Base-by-base conservation (phyloP, 2,888 invertebrate species). In the Eupithecia pulchellata region DNA sequence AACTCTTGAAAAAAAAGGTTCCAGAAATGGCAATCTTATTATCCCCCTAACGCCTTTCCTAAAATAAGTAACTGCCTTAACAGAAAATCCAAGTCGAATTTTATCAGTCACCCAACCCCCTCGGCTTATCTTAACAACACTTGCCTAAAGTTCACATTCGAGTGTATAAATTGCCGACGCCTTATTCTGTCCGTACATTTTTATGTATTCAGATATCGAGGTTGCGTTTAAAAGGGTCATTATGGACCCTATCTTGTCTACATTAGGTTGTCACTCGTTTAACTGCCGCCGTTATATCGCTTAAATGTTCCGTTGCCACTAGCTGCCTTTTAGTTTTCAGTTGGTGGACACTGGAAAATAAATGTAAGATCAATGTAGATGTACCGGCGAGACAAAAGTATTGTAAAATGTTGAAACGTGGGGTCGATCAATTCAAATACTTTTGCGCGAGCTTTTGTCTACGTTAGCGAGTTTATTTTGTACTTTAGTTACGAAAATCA, bases 151-250 rank as follows among this genome's bases (percentile, higher is more conserved):
- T 78, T 76, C 74, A 75, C 69, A 76, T 77, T 78, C 52, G 71
- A 71, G 75, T 76, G 73, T 76, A 74, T 79, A 76, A 76, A 75
- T 74, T 74, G 70, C 57, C 64, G 42, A 74, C 63, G 68, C 70
- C 72, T 78, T 79, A 52, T 25, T 80, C 75, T 76, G 75, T 75
- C 75, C 68, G 72, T 75, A 74, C 75, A 76, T 78, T 79, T 81
- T 79, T 81, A 80, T 79, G 77, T 77, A 75, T 76, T 65, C 71
- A 76, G 78, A 81, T 81, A 81, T 77, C 80, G 76, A 72, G 81
- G 80, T 81, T 81, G 82, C 83, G 75, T 86, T 86, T 86, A 85
- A 89, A 84, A 81, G 76, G 82, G 81, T 83, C 86, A 80, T 84
- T 84, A 79, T 68, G 77, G 72, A 65, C 74, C 77, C 72, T 86